Percentiles rank a stretch among this genome's conserved stretches.
Evolutionary conservation across 2,888 invertebrate species (phyloP).

Genomic region (Itoplectis maculator): DNA sequence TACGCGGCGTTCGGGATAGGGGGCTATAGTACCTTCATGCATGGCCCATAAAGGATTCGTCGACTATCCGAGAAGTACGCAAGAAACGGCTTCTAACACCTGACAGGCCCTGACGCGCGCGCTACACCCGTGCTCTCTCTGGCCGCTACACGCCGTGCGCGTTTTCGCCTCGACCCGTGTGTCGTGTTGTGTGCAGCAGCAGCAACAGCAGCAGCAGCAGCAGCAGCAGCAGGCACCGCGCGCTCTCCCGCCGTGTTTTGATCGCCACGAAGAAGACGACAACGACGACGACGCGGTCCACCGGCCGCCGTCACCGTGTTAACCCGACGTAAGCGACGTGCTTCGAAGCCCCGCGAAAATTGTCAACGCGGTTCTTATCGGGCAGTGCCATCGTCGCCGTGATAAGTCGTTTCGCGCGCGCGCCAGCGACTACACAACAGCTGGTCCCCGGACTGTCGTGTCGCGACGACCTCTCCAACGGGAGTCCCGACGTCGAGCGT

Average conservation of each 20-base stretch:
- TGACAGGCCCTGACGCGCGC: constrained; percentile 80
- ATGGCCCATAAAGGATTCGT: constrained; percentile 94
- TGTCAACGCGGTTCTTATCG: constrained; percentile 36
- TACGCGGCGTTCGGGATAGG: constrained; percentile 90
- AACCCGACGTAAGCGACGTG: constrained; percentile 46
- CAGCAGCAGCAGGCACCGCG: no score
- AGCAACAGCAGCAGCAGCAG: no score
- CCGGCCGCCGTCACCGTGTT: constrained; percentile 42
- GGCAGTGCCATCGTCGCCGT: constrained; percentile 33
- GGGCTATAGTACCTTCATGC: constrained; percentile 94
- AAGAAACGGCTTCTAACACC: constrained; percentile 85
- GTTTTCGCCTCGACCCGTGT: no score
- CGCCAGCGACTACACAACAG: no score
- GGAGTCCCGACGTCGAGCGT: constrained; percentile 21
- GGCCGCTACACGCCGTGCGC: no score
- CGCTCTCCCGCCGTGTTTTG: constrained; percentile 63
- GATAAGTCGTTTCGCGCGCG: constrained; percentile 30
- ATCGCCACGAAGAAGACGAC: constrained; percentile 53
- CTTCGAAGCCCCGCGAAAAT: constrained; percentile 37
- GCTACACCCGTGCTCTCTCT: constrained; percentile 74
- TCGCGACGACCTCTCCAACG: constrained; percentile 28
- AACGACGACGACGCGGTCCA: constrained; percentile 42
- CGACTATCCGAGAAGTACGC: constrained; percentile 89
- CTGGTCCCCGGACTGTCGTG: constrained; percentile 56
- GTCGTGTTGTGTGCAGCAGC: no score